Percentiles rank a stretch among this genome's conserved stretches.
Conservation (phyloP, 2,113 vertebrate species). For the Ceuthmochares aereus region DNA sequence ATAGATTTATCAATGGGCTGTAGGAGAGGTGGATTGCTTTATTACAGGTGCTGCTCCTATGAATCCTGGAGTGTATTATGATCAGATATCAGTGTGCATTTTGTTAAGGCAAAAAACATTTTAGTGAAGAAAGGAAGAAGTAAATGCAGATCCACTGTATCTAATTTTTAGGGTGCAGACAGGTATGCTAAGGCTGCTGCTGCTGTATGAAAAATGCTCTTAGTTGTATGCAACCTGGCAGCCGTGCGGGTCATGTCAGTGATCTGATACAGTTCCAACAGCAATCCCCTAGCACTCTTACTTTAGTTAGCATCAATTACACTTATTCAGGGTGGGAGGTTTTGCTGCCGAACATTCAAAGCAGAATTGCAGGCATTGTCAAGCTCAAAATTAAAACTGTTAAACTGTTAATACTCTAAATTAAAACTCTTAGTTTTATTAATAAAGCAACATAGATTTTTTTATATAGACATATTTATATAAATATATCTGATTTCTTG, state of each 20-base stretch:
- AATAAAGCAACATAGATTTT: not conserved
- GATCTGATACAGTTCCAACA: not conserved
- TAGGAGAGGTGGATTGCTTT: conserved; percentile 27
- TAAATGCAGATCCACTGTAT: not conserved
- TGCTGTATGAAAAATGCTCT: not conserved
- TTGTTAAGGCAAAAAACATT: not conserved
- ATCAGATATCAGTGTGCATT: not conserved
- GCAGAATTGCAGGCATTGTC: not conserved
- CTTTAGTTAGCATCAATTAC: not conserved
- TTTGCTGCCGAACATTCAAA: not conserved
- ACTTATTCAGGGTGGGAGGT: rapidly evolving
- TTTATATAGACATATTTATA: not conserved
- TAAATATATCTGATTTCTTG: not conserved
- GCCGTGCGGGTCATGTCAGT: not conserved
- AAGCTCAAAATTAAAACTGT: not conserved
- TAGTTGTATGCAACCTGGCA: not conserved
- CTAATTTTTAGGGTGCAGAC: not conserved
- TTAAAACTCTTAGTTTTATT: not conserved
- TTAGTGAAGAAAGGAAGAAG: not conserved
- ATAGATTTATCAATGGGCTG: conserved; percentile 66
- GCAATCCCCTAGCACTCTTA: not conserved
- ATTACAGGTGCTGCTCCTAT: conserved; percentile 20
- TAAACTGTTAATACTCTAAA: not conserved
- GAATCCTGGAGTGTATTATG: not conserved
- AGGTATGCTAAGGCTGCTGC: not conserved